phyloP scores from a whole-genome alignment of 37 sponge, comb jelly and placozoan species.

The Chondrilla cf. caribensis region DNA sequence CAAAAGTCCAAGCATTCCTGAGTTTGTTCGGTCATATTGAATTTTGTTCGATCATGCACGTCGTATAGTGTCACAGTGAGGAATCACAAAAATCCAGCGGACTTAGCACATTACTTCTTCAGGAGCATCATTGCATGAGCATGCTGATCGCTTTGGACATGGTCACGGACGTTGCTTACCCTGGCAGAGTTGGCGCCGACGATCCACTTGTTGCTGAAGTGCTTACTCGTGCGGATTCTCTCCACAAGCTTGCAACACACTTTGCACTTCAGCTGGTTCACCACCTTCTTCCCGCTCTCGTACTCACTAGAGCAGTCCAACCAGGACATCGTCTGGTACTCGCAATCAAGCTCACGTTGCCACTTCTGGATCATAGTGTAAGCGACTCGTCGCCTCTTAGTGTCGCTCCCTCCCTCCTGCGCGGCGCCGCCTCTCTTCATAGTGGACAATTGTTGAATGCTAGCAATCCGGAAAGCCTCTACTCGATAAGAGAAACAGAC shows the following conservation, averaged over 20 bases:
- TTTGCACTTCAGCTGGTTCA: slow-evolving; percentile 43
- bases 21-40: slow-evolving; percentile 21
- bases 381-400: slow-evolving; percentile 40
- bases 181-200: slow-evolving; percentile 50
- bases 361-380: slow-evolving; percentile 58
- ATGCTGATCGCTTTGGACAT: slow-evolving; percentile 50
- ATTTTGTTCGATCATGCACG: slow-evolving; percentile 16
- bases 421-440: slow-evolving; percentile 15
- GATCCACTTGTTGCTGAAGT: slow-evolving; percentile 58
- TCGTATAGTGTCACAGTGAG: neutral
- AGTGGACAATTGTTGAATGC: slow-evolving; percentile 24
- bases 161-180: slow-evolving; percentile 58
- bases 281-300: slow-evolving; percentile 27
- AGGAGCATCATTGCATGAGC: slow-evolving; percentile 52
- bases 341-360: slow-evolving; percentile 56
- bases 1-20: slow-evolving; percentile 24
- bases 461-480: neutral
- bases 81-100: slow-evolving; percentile 22
- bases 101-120: slow-evolving; percentile 34
- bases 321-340: slow-evolving; percentile 58
- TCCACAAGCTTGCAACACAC: slow-evolving; percentile 34
- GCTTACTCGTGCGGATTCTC: slow-evolving; percentile 34
- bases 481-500: slow-evolving; percentile 2
- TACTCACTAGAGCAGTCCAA: slow-evolving; percentile 40
- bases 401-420: slow-evolving; percentile 4